phyloP scores from a whole-genome alignment of 1,140 invertebrate species.

The Carcinoscorpius rotundicauda region DNA sequence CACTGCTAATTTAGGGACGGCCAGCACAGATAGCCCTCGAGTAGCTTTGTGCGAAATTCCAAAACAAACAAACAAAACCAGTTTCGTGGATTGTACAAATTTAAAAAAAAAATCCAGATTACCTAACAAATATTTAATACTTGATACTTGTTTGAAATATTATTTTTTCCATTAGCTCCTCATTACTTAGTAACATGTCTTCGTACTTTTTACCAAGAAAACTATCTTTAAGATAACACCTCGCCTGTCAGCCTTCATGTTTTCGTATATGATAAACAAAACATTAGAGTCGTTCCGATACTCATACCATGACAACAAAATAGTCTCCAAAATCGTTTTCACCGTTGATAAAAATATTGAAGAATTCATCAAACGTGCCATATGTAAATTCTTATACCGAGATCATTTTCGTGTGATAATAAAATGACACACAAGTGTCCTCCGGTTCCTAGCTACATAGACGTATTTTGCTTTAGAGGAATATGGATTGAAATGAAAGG shows the following conservation, averaged over 20 bases:
- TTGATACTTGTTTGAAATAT: no score
- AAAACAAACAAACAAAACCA: no score
- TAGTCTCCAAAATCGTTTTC: slow-evolving; percentile 7
- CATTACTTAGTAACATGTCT: slow-evolving; percentile 8
- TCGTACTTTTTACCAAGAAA: slow-evolving; percentile 30
- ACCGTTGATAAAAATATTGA: slow-evolving; percentile 2
- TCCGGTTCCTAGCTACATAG: slow-evolving; percentile 4
- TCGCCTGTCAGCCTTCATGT: slow-evolving; percentile 9
- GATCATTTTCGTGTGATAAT: background rate
- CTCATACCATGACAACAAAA: slow-evolving; percentile 12
- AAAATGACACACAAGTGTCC: slow-evolving; percentile 3
- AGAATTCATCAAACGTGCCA: slow-evolving; percentile 3
- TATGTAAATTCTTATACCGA: background rate
- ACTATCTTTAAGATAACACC: slow-evolving; percentile 3
- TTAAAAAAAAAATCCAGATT: no score
- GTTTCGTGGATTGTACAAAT: no score
- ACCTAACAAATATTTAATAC: no score
- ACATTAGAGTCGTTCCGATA: slow-evolving; percentile 8
- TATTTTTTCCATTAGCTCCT: slow-evolving; percentile 4
- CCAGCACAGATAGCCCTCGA: no score
- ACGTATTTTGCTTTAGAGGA: slow-evolving; percentile 5
- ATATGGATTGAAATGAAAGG: slow-evolving; percentile 7
- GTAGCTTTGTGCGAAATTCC: no score
- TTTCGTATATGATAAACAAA: slow-evolving; percentile 14
- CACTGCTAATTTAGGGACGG: no score